Percentiles rank a stretch among this genome's conserved stretches.
These are phyloP conservation scores for Lepidurus apus DNA, from an alignment of 1,140 invertebrate species.

Conservation along the genomic window DNA sequence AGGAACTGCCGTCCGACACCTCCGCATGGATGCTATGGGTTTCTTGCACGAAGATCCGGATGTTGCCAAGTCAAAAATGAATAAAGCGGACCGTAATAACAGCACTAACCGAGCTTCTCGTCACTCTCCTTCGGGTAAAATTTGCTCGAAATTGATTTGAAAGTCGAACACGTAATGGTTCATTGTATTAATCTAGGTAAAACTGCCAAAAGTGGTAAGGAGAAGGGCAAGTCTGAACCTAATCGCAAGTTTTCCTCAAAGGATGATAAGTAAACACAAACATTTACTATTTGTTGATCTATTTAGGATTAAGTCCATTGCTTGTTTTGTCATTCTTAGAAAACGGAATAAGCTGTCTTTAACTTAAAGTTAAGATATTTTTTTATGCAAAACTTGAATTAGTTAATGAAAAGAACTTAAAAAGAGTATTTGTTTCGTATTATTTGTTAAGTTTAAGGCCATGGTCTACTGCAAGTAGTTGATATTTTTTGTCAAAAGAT, in stretches of 20 bases:
- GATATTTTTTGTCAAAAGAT: too few species aligned
- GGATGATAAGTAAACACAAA: not conserved
- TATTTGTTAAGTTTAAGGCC: too few species aligned
- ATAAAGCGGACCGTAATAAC: not conserved
- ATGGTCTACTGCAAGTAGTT: too few species aligned
- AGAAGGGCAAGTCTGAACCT: not conserved
- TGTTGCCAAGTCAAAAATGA: not conserved
- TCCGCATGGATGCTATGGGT: slow-evolving; percentile 1
- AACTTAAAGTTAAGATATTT: too few species aligned
- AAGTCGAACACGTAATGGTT: not conserved
- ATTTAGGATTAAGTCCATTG: too few species aligned
- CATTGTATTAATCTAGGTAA: not conserved
- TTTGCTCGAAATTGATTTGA: not conserved
- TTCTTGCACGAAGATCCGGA: slow-evolving; percentile 10
- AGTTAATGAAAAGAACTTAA: too few species aligned
- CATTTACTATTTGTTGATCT: not conserved
- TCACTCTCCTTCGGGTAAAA: not conserved
- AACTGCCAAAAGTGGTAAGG: not conserved
- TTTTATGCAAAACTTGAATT: too few species aligned
- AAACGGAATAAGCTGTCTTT: too few species aligned
- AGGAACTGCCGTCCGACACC: not conserved
- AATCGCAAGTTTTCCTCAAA: not conserved
- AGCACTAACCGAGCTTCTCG: not conserved
- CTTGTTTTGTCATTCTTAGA: too few species aligned
- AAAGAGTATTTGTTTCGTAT: too few species aligned